Evolutionary conservation across 1,140 invertebrate species (phyloP), one percentile per base, ranked within the genome.

Genomic region (Meloidogyne floridensis): DNA sequence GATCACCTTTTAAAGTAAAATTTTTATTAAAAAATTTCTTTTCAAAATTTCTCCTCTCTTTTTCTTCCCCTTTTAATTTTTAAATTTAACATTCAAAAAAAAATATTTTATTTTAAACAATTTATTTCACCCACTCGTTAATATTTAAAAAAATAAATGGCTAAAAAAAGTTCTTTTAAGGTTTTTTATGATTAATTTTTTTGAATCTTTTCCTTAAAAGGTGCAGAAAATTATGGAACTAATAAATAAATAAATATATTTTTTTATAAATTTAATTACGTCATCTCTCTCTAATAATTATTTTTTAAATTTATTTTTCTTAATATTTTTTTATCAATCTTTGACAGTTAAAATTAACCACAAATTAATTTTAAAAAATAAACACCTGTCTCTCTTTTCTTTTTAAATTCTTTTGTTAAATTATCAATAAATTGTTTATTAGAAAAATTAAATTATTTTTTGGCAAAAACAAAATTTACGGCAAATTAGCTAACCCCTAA

Each of bases 1-100:
- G 81, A 15, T 82, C 81, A 51, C 81, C 81, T 42, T 75, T 82
- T 59, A 82, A 80, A 75, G 81, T 82, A 59, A 65, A 47, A 10
- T 42, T 15, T 77, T 77, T 42, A 77, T n/a, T n/a, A n/a, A 74
- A 47, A 74, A 51, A 18, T 47, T 51, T 3, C 51, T 51, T 77
- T 73, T 73, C 18, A 72, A 72, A 18, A 72, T 11, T 18, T 32
- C 4, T 73, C 15, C 51, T 18, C 18, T 73, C n/a, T 43, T 20
- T 73, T 73, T 73, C 18, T 13, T 43, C 32, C 32, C 32, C 32
- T 32, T 32, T 32, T 32, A 32, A 32, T 32, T 32, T 32, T 32
- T 32, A 32, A 32, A 32, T 32, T 32, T 32, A 32, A 32, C 32
- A 32, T 32, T 32, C 32, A 32, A 32, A 32, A 32, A 32, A 32